Evolutionary conservation across 2,888 invertebrate species (phyloP).

Genomic region (Agriopis marginaria): DNA sequence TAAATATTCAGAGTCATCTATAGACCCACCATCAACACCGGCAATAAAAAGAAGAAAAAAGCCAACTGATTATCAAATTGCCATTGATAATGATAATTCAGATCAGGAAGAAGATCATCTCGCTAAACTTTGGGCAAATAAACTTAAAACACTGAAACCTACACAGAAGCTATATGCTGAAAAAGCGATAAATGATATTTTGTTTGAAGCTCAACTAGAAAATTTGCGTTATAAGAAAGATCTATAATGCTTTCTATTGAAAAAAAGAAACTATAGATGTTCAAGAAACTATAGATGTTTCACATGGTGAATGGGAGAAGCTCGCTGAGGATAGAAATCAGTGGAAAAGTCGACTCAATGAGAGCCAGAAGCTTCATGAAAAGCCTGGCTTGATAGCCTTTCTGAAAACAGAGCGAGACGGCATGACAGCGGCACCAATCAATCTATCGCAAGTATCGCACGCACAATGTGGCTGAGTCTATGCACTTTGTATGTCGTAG

Average conservation of each 20-base stretch:
- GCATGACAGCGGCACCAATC: no score
- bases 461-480: no score
- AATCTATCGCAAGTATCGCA: no score
- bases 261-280: not conserved
- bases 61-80: not conserved
- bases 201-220: not conserved
- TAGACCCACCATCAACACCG: not conserved
- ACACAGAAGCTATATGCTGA: not conserved
- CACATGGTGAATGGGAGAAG: no score
- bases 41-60: not conserved
- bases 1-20: not conserved
- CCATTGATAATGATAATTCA: not conserved
- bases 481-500: no score
- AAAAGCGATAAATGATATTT: constrained; percentile 1
- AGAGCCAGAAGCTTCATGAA: no score
- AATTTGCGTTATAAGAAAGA: not conserved
- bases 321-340: no score
- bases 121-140: not conserved
- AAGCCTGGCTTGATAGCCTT: no score
- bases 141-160: not conserved
- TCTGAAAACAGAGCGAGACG: no score
- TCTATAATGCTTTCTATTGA: not conserved
- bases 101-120: not conserved
- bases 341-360: no score
- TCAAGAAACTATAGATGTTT: no score